phyloP scores from a whole-genome alignment of 2,888 invertebrate genomes.

The Parnassius apollo region DNA sequence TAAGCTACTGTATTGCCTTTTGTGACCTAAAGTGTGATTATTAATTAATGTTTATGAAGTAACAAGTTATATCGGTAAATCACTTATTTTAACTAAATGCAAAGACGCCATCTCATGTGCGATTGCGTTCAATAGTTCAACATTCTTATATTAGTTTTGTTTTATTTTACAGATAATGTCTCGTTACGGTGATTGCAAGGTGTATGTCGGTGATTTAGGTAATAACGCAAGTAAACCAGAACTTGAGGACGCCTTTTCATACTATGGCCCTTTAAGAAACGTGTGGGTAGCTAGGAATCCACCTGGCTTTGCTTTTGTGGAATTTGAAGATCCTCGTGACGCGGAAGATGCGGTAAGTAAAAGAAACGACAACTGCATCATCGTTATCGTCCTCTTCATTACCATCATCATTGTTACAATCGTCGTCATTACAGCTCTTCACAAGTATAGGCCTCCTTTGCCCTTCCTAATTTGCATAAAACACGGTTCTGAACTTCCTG shows the following conservation, averaged over 20 bases:
- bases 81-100: not conserved
- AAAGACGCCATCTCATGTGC: conserved; percentile 21
- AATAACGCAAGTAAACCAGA: conserved; percentile 95
- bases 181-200: conserved; percentile 93
- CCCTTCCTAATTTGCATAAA: too few species aligned
- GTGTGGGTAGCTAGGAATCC: conserved; percentile 99
- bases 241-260: conserved; percentile 94
- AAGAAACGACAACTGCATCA: not conserved
- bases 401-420: too few species aligned
- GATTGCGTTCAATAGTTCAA: conserved; percentile 7
- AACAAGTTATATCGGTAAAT: too few species aligned
- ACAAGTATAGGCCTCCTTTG: too few species aligned
- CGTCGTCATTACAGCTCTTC: too few species aligned
- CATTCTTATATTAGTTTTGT: conserved; percentile 10
- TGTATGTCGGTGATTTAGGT: conserved; percentile 97
- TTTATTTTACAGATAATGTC: conserved; percentile 79
- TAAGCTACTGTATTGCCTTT: too few species aligned
- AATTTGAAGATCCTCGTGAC: conserved; percentile 95
- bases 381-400: too few species aligned
- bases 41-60: too few species aligned
- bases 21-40: too few species aligned
- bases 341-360: conserved; percentile 93
- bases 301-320: conserved; percentile 97
- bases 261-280: conserved; percentile 94
- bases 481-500: too few species aligned